Conservation (phyloP, 2,113 vertebrate genomes). For the Entelurus aequoreus region DNA sequence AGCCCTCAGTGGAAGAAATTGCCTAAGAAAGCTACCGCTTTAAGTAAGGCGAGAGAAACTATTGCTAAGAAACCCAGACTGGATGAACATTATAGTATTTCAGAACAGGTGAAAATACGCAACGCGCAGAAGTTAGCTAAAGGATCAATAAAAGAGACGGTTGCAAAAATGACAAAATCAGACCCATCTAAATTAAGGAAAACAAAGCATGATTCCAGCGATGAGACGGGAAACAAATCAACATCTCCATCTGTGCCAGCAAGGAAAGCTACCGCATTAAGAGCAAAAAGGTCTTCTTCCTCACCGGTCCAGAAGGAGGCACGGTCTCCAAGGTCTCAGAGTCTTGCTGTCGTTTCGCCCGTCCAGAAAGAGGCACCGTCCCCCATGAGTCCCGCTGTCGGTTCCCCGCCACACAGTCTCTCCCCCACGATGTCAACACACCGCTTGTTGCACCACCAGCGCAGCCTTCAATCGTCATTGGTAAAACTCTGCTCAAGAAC, state of each 20-base stretch:
- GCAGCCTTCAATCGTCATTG: background rate
- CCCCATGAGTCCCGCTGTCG: too few relatives aligned
- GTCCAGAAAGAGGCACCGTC: too few relatives aligned
- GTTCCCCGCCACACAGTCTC: too few relatives aligned
- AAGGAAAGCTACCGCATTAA: background rate
- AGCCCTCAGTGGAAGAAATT: background rate
- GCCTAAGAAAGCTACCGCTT: background rate
- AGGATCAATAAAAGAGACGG: too few relatives aligned
- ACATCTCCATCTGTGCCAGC: background rate
- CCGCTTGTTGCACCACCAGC: too few relatives aligned
- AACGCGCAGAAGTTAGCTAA: constrained; percentile 14
- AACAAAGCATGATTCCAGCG: background rate
- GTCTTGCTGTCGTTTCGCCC: too few relatives aligned
- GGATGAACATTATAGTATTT: background rate
- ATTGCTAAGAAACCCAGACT: background rate
- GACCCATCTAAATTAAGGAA: background rate
- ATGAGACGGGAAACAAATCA: background rate
- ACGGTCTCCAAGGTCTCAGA: too few relatives aligned
- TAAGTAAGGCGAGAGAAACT: background rate
- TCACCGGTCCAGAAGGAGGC: too few relatives aligned
- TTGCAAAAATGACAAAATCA: too few relatives aligned
- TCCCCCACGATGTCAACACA: too few relatives aligned
- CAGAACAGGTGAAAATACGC: background rate
- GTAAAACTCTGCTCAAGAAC: constrained; percentile 25
- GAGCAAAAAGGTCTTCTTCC: too few relatives aligned